Evolutionary conservation across 2,888 invertebrate species (phyloP).

Genomic region (Tridacna gigas): DNA sequence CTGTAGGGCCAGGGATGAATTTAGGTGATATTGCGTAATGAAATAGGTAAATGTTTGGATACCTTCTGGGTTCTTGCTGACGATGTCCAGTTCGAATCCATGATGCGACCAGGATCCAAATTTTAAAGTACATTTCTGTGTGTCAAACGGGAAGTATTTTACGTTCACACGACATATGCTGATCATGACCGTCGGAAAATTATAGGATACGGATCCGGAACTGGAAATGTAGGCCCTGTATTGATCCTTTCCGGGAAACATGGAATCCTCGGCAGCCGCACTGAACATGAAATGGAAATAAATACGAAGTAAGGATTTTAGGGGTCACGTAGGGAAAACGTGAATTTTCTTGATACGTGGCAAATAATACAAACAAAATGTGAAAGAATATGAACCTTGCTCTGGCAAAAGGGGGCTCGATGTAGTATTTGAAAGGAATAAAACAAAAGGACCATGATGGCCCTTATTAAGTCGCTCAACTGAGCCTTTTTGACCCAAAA

Average conservation of each 20-base stretch:
- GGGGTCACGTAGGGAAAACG: no score
- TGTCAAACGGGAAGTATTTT: slow-evolving; percentile 87
- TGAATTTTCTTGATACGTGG: no score
- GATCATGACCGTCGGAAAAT: slow-evolving; percentile 86
- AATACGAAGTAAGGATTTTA: no score
- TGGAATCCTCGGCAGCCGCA: slow-evolving; percentile 86
- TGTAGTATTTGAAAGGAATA: no score
- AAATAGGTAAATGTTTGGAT: background rate
- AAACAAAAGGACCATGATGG: no score
- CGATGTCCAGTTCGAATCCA: slow-evolving; percentile 64
- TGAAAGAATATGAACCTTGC: no score
- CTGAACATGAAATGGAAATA: slow-evolving; percentile 73
- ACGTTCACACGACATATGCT: slow-evolving; percentile 86
- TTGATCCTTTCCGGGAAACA: slow-evolving; percentile 86
- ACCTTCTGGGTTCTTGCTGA: slow-evolving; percentile 51
- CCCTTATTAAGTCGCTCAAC: no score
- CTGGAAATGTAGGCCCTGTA: slow-evolving; percentile 86
- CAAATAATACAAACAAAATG: no score
- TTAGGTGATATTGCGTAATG: no score
- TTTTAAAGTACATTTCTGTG: slow-evolving; percentile 79
- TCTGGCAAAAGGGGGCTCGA: no score
- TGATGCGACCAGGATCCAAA: slow-evolving; percentile 69
- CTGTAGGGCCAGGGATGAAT: no score
- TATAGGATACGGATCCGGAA: slow-evolving; percentile 86
- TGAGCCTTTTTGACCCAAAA: no score